A percentile compares a stretch with the other conserved stretches of the same genome.
Conservation (phyloP, 2,797 vertebrate genomes). For the Protosalanx chinensis region DNA sequence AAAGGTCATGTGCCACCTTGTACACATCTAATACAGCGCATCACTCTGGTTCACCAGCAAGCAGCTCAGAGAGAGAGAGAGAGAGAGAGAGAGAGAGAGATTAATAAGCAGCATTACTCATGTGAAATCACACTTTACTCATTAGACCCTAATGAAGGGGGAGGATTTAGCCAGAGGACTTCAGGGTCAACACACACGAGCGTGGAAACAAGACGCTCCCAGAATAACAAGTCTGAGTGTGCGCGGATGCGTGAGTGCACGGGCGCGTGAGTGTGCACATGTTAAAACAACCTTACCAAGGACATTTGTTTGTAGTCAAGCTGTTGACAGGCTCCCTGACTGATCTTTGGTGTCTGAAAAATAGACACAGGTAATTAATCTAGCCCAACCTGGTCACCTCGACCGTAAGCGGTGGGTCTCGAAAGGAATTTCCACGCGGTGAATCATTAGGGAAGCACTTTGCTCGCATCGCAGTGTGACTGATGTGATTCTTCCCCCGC, state of each 20-base stretch:
- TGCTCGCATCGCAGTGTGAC: conserved; percentile 7
- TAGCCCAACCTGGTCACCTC: conserved; percentile 19
- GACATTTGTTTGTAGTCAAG: not conserved
- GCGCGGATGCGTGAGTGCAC: no score
- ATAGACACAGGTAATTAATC: conserved; percentile 4
- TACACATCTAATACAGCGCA: conserved; percentile 8
- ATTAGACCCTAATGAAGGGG: conserved; percentile 1
- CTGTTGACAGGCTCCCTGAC: not conserved
- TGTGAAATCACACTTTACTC: conserved; percentile 3
- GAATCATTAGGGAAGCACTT: conserved; percentile 17
- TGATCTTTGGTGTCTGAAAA: conserved; percentile 12
- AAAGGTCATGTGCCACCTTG: conserved; percentile 1
- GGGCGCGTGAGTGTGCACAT: no score
- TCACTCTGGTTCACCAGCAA: not conserved
- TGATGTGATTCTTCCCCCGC: conserved; percentile 23
- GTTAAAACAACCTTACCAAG: not conserved
- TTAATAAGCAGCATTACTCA: conserved; percentile 20
- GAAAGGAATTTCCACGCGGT: conserved; percentile 26
- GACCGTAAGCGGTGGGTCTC: conserved; percentile 32
- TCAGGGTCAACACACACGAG: not conserved
- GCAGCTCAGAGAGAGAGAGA: not conserved
- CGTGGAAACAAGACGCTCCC: not conserved
- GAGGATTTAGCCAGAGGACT: not conserved
- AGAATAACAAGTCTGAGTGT: not conserved
- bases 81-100: not conserved